These are phyloP conservation scores for Eurosta solidaginis DNA, from an alignment of 1,140 invertebrate genomes.

Conservation along the genomic window DNA sequence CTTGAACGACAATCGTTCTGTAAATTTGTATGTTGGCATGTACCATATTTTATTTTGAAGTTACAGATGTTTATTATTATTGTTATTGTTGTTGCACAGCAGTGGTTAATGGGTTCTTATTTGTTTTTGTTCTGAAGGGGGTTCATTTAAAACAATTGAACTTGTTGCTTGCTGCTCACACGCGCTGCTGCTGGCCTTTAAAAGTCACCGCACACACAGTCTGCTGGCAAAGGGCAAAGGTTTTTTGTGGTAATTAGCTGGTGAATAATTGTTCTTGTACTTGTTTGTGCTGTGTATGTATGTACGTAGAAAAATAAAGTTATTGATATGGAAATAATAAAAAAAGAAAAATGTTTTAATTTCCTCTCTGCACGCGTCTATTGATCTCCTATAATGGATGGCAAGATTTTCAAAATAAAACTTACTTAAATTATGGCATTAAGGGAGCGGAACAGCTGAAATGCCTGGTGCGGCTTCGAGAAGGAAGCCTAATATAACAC, in stretches of 20 bases:
- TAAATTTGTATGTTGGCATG: not conserved
- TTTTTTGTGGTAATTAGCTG: not conserved
- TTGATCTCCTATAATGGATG: too few relatives aligned
- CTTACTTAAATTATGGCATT: too few relatives aligned
- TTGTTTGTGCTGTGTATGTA: too few relatives aligned
- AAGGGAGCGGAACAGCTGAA: too few relatives aligned
- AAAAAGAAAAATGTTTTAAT: too few relatives aligned
- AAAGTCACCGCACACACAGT: not conserved
- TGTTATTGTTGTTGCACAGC: not conserved
- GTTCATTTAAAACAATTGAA: conserved; percentile 20
- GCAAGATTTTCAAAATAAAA: too few relatives aligned
- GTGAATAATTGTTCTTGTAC: not conserved
- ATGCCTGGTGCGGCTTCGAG: too few relatives aligned
- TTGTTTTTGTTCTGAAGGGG: not conserved
- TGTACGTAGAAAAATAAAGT: too few relatives aligned
- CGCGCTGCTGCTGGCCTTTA: not conserved
- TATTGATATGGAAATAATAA: not conserved
- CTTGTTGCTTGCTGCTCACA: conserved; percentile 24
- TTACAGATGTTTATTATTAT: not conserved
- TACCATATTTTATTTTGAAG: not conserved
- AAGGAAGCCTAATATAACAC: too few relatives aligned
- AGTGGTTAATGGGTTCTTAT: not conserved
- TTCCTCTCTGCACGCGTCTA: too few relatives aligned
- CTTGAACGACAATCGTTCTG: not conserved
- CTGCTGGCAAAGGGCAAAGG: not conserved